phyloP scores from a whole-genome alignment of 2,113 vertebrate species.

The Notarius quadriscutis region DNA sequence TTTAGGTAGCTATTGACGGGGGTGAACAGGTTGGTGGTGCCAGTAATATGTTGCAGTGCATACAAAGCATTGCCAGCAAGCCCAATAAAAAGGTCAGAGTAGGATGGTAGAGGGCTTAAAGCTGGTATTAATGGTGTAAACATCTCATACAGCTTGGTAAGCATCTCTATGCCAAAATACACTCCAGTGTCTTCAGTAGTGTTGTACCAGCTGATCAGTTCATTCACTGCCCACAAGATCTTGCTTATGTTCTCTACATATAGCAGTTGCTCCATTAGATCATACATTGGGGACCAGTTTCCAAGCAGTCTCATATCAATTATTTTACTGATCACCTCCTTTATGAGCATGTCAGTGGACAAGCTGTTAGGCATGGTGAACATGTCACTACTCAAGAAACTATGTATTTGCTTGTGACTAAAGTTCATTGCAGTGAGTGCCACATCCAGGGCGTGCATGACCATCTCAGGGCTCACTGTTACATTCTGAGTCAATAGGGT shows the following conservation, averaged over 20 bases:
- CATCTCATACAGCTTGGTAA: slow-evolving; percentile 58
- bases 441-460: slow-evolving; percentile 56
- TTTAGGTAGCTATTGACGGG: slow-evolving; percentile 24
- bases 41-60: slow-evolving; percentile 58
- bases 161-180: slow-evolving; percentile 60
- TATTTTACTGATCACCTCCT: slow-evolving; percentile 46
- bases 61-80: slow-evolving; percentile 55
- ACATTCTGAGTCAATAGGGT: slow-evolving; percentile 52
- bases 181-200: slow-evolving; percentile 58
- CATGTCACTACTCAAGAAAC: slow-evolving; percentile 34
- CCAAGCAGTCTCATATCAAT: slow-evolving; percentile 56
- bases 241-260: slow-evolving; percentile 43
- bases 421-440: slow-evolving; percentile 63
- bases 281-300: slow-evolving; percentile 55
- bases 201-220: slow-evolving; percentile 61
- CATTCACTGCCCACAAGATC: slow-evolving; percentile 48
- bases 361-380: slow-evolving; percentile 12
- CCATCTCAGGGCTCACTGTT: slow-evolving; percentile 45
- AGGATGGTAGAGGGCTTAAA: slow-evolving; percentile 35
- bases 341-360: slow-evolving; percentile 46
- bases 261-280: slow-evolving; percentile 59
- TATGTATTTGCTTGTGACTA: slow-evolving; percentile 47
- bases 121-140: slow-evolving; percentile 47
- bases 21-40: slow-evolving; percentile 39
- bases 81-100: slow-evolving; percentile 51